These are phyloP conservation scores for Bombus haemorrhoidalis DNA, from an alignment of 1,140 invertebrate species.

Conservation along the genomic window DNA sequence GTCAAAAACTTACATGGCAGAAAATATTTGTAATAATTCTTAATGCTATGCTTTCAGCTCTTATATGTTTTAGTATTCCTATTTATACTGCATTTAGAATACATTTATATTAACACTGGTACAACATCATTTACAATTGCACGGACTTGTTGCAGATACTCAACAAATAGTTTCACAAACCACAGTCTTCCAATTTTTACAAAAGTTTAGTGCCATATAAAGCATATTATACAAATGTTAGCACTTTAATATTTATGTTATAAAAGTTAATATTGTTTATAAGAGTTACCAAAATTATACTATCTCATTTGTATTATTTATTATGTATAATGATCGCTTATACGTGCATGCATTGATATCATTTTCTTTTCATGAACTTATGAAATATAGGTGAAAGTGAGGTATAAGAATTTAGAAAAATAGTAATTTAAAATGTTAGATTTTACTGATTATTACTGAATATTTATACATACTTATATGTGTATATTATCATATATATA, in stretches of 20 bases:
- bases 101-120: slow-evolving; percentile 28
- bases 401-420: neutral
- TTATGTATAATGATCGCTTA: neutral
- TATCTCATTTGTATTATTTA: slow-evolving; percentile 42
- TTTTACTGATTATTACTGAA: neutral
- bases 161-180: slow-evolving; percentile 26
- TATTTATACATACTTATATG: neutral
- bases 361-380: slow-evolving; percentile 9
- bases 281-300: slow-evolving; percentile 33
- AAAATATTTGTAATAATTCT: slow-evolving; percentile 57
- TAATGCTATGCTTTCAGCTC: slow-evolving; percentile 14
- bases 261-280: slow-evolving; percentile 6
- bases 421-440: slow-evolving; percentile 25
- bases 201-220: slow-evolving; percentile 60
- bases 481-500: neutral
- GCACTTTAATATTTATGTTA: slow-evolving; percentile 34
- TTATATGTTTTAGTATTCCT: slow-evolving; percentile 46
- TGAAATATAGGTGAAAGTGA: slow-evolving; percentile 1
- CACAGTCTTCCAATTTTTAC: slow-evolving; percentile 64
- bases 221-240: slow-evolving; percentile 28
- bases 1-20: neutral
- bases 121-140: slow-evolving; percentile 15
- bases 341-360: neutral
- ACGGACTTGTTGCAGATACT: slow-evolving; percentile 40
- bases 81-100: slow-evolving; percentile 43